phyloP scores from a whole-genome alignment of 2,113 vertebrate species.

The Acinonyx jubatus region DNA sequence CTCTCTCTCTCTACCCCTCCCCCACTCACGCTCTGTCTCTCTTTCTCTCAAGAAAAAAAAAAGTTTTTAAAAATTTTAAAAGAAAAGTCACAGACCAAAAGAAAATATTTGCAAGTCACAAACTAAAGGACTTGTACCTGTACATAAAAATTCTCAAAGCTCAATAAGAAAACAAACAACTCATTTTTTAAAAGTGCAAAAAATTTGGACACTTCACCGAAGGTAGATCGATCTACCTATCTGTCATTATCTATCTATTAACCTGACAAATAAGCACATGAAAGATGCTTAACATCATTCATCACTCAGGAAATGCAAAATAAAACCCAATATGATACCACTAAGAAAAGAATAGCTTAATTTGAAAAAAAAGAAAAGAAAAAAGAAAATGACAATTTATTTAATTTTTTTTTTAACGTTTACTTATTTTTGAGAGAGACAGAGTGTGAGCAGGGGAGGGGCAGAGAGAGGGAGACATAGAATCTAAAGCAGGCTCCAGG shows the following conservation, averaged over 20 bases:
- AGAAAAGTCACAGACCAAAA: not conserved
- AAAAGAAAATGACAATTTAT: not conserved
- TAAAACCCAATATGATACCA: not conserved
- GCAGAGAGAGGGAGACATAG: too few species aligned
- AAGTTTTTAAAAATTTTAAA: too few species aligned
- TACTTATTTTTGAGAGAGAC: too few species aligned
- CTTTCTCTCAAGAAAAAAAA: too few species aligned
- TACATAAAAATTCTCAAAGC: not conserved
- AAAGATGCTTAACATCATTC: not conserved
- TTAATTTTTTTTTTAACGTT: too few species aligned
- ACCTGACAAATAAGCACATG: not conserved
- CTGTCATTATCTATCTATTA: too few species aligned
- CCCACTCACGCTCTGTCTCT: too few species aligned
- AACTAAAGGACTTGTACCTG: not conserved
- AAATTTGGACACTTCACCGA: not conserved
- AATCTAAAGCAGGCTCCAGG: too few species aligned
- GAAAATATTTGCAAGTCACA: slow-evolving; percentile 6
- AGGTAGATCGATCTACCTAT: not conserved
- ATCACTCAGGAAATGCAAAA: not conserved
- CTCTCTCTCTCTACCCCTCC: too few species aligned
- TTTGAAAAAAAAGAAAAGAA: not conserved
- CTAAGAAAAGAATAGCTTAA: not conserved
- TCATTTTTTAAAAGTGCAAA: not conserved
- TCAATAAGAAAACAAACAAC: not conserved
- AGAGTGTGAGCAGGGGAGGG: too few species aligned